Evolutionary conservation across 37 sponge, comb jelly and placozoan species (phyloP).

Genomic region (Hexactinellida sp.): DNA sequence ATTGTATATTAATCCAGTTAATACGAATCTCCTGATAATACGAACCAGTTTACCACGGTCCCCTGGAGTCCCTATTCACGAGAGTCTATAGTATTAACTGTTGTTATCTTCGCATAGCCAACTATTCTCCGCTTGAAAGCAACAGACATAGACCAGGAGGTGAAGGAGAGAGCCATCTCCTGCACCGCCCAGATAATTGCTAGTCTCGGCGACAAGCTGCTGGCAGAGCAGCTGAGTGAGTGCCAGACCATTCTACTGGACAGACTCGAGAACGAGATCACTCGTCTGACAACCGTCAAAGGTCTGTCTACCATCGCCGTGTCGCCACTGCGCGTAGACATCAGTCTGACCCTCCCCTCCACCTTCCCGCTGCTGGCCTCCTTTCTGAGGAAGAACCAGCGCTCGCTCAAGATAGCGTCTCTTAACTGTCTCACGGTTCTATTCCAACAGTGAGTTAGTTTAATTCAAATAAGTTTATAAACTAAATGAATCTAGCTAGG

Average conservation of each 20-base stretch:
- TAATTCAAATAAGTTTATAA: background rate
- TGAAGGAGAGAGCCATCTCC: slow-evolving; percentile 94
- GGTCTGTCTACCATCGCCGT: slow-evolving; percentile 71
- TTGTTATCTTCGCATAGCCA: no score
- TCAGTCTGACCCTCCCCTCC: background rate
- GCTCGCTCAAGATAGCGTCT: slow-evolving; percentile 77
- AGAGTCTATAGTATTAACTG: no score
- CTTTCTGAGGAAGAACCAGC: slow-evolving; percentile 90
- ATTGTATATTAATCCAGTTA: no score
- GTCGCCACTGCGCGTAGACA: slow-evolving; percentile 22
- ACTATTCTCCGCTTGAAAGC: slow-evolving; percentile 74
- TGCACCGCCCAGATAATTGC: slow-evolving; percentile 86
- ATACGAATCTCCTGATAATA: no score
- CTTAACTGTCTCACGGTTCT: slow-evolving; percentile 60
- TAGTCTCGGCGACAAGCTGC: slow-evolving; percentile 55
- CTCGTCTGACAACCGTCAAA: slow-evolving; percentile 81
- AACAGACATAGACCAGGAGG: slow-evolving; percentile 96
- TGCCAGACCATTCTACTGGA: slow-evolving; percentile 86
- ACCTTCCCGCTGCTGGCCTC: slow-evolving; percentile 71
- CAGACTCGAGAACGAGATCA: slow-evolving; percentile 85
- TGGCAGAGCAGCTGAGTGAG: slow-evolving; percentile 31
- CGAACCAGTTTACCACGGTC: no score
- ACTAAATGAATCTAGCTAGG: background rate
- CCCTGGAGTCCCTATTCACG: no score
- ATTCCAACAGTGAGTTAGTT: slow-evolving; percentile 48